Percentiles rank a stretch among this genome's conserved stretches.
phyloP scores from a whole-genome alignment of 2,113 vertebrate species.

The Sceloporus tristichus region DNA sequence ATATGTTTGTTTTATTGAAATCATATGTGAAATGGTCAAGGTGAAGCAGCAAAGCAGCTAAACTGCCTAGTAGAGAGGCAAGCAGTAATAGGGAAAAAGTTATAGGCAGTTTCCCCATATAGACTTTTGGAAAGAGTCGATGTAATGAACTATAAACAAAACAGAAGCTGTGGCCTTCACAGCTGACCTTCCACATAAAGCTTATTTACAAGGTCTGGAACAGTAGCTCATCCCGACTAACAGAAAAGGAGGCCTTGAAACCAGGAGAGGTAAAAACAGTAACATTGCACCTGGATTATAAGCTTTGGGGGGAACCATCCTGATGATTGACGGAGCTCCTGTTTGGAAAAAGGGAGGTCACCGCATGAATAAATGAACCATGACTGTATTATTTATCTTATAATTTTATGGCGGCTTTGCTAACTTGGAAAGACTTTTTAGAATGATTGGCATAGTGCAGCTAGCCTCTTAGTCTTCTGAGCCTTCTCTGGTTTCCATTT shows the following conservation, averaged over 20 bases:
- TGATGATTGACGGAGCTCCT: slow-evolving; percentile 57
- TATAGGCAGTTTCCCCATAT: not conserved
- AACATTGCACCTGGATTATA: slow-evolving; percentile 47
- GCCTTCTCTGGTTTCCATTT: not conserved
- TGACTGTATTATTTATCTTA: slow-evolving; percentile 52
- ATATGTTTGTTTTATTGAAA: too few species aligned
- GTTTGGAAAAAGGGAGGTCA: slow-evolving; percentile 45
- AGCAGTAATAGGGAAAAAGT: not conserved
- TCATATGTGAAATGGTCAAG: too few species aligned
- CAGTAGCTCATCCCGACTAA: slow-evolving; percentile 48
- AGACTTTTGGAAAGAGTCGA: not conserved
- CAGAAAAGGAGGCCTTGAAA: slow-evolving; percentile 44
- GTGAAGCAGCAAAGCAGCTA: too few species aligned
- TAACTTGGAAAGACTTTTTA: slow-evolving; percentile 73
- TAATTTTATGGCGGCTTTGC: slow-evolving; percentile 62
- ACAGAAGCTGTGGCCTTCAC: slow-evolving; percentile 10
- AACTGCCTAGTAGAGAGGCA: too few species aligned
- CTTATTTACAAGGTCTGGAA: slow-evolving; percentile 33
- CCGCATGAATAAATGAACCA: slow-evolving; percentile 49
- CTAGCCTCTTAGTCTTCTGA: not conserved
- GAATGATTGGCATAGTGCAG: slow-evolving; percentile 63
- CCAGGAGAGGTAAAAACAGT: slow-evolving; percentile 42
- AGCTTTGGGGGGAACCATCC: slow-evolving; percentile 42
- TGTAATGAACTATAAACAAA: slow-evolving; percentile 28
- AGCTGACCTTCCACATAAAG: not conserved